Base-by-base conservation (phyloP, 2,113 vertebrate genomes). In the Solenodon paradoxus region DNA sequence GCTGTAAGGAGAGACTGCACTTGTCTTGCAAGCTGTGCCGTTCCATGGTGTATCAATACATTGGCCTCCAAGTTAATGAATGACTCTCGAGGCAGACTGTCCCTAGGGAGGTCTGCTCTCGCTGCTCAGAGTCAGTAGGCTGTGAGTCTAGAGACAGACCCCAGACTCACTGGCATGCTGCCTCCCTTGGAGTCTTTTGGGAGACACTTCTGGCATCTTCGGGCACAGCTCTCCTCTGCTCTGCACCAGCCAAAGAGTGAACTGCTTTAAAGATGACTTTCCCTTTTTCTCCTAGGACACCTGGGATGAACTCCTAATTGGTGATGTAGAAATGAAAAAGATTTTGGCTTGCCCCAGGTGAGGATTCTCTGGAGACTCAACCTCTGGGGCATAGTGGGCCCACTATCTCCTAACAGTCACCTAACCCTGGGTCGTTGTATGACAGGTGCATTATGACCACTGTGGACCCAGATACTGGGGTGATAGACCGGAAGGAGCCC, bases 381-480 rank as follows among this genome's bases (percentile, higher is more conserved):
- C 28, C 20, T 47, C 26, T 17, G 42, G 16, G 22, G 30, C 0
- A 13, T 22, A 1, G 1, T 3, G 53, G 24, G 49, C 3, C 0
- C 0, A 0, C 7, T 0, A 1, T 30, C 7, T 30, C 81, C 10
- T 35, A 4, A 26, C 19, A 5, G 0, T 24, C 7, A 0, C 24
- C 53, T 96, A 3, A 95, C n/a, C 13, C 5, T 6, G 15, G 26
- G 1, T 49, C 85, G 17, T 64, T 96, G 7, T 86, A 0, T 97
- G 95, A 82, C 97, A 99, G 99, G 93, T 99, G 99, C 96, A 57
- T 99, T 96, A 96, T 99, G 89, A 99, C 99, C 72, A 99, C 99
- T 0, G 98, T 99, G 92, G 98, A 99, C 97, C 99, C 99, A 24
- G 99, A 99, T 95, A 99, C 99, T 0, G 99, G 99, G 5, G 51